phyloP scores from a whole-genome alignment of 2,113 vertebrate species.

The Pomatostomus ruficeps region DNA sequence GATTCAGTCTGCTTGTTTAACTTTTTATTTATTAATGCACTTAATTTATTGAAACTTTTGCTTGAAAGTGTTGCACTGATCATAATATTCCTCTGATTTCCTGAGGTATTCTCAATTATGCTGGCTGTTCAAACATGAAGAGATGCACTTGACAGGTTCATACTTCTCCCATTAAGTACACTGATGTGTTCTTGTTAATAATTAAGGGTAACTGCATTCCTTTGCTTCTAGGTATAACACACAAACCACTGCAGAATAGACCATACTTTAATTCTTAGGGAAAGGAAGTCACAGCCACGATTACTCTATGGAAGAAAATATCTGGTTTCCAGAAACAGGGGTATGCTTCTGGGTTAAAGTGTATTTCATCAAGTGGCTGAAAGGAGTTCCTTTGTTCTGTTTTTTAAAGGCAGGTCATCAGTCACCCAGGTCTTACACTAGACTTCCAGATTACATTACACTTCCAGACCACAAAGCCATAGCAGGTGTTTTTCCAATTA shows the following conservation, averaged over 20 bases:
- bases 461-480: not conserved
- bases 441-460: not conserved
- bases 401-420: not conserved
- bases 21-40: not conserved
- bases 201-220: not conserved
- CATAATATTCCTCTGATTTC: not conserved
- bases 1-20: not conserved
- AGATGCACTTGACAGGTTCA: not conserved
- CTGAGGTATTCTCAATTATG: not conserved
- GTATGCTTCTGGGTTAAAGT: not conserved
- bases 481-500: accelerated
- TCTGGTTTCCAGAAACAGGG: not conserved
- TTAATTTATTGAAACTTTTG: not conserved
- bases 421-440: not conserved
- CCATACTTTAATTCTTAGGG: not conserved
- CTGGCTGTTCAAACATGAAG: not conserved
- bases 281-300: not conserved
- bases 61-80: not conserved
- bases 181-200: not conserved
- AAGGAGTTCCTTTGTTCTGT: not conserved
- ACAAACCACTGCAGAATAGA: not conserved
- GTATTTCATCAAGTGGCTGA: not conserved
- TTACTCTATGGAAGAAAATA: not conserved
- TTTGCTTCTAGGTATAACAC: not conserved
- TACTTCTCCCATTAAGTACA: not conserved